Conservation (phyloP, 23 tunicate genomes). For the Styela clava region DNA sequence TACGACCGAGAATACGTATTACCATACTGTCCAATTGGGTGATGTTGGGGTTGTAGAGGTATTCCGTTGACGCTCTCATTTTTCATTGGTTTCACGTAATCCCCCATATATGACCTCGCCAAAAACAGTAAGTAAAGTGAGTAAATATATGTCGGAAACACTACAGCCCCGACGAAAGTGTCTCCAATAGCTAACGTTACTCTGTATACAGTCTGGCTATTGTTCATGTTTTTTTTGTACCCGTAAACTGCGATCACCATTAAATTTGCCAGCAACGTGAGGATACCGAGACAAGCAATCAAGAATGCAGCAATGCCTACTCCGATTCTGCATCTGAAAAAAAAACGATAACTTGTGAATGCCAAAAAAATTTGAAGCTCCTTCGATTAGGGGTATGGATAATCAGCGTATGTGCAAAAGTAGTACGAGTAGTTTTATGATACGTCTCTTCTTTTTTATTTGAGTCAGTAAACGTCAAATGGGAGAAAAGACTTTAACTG, state of each 20-base stretch:
- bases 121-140: conserved; percentile 23
- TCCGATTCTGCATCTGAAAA: conserved; percentile 65
- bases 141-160: conserved; percentile 56
- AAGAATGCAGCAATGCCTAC: conserved; percentile 26
- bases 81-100: not conserved
- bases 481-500: too few relatives aligned
- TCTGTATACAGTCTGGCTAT: conserved; percentile 55
- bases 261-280: conserved; percentile 36
- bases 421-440: too few relatives aligned
- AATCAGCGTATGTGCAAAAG: too few relatives aligned
- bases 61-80: not conserved
- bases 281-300: conserved; percentile 34
- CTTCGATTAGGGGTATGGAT: too few relatives aligned
- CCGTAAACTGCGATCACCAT: conserved; percentile 42
- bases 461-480: too few relatives aligned
- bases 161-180: conserved; percentile 48
- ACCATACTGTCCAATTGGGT: conserved; percentile 13
- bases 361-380: too few relatives aligned
- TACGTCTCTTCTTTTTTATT: too few relatives aligned
- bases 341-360: too few relatives aligned
- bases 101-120: conserved; percentile 28
- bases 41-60: conserved; percentile 7
- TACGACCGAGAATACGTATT: conserved; percentile 14
- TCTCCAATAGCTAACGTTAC: conserved; percentile 62
- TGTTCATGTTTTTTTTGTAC: conserved; percentile 25